Percentiles rank a stretch among this genome's conserved stretches.
These are phyloP conservation scores for Tipula confusa DNA, from an alignment of 2,888 invertebrate genomes.

Conservation along the genomic window DNA sequence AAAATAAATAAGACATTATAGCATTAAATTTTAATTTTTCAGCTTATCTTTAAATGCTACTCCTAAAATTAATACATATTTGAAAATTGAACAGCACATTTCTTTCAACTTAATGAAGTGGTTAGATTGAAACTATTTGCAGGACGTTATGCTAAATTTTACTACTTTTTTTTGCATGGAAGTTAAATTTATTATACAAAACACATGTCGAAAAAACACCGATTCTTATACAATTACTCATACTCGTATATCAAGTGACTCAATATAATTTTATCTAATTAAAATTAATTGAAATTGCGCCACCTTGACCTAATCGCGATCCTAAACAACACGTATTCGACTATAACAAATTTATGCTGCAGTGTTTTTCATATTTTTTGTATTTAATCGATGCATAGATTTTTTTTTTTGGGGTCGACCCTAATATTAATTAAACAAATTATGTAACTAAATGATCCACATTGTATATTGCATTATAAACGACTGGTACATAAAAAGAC, in stretches of 20 bases:
- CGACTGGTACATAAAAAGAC: too few species aligned
- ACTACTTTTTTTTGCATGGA: too few species aligned
- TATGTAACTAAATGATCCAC: neutral
- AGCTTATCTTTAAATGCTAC: too few species aligned
- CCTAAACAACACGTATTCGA: neutral
- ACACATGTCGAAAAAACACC: too few species aligned
- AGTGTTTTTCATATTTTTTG: neutral
- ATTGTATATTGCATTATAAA: neutral
- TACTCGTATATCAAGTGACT: neutral
- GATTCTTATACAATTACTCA: neutral
- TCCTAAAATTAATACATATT: too few species aligned
- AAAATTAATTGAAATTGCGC: neutral
- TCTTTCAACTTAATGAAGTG: too few species aligned
- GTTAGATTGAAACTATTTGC: too few species aligned
- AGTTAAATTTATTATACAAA: too few species aligned
- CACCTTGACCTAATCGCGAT: conserved; percentile 1
- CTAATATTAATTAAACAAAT: neutral
- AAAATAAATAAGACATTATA: too few species aligned
- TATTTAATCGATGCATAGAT: neutral
- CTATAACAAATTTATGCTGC: neutral
- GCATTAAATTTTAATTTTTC: too few species aligned
- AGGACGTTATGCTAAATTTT: too few species aligned
- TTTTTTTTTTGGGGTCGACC: neutral
- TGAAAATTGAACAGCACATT: too few species aligned
- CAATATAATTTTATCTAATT: neutral